These are phyloP conservation scores for Melanostoma mellinum DNA, from an alignment of 2,888 invertebrate species.

Conservation along the genomic window DNA sequence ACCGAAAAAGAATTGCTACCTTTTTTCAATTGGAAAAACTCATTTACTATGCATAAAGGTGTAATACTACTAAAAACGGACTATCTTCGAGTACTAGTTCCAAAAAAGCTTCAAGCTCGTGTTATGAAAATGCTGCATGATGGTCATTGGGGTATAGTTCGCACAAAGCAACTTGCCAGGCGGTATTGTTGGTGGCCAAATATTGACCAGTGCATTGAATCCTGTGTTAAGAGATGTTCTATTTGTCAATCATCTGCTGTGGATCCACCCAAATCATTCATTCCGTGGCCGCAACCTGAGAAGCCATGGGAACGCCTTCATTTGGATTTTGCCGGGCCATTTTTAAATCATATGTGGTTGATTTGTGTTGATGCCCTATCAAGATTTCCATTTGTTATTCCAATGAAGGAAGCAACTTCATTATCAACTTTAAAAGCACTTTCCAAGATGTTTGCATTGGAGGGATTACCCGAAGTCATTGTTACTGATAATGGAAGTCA, in stretches of 20 bases:
- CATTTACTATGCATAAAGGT: conserved; percentile 5
- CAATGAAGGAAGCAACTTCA: background rate
- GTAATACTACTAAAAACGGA: conserved; percentile 9
- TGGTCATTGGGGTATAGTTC: conserved; percentile 50
- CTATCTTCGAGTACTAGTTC: conserved; percentile 5
- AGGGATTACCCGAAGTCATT: conserved; percentile 67
- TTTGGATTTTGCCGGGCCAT: conserved; percentile 13
- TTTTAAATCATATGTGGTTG: no score
- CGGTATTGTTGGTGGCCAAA: conserved; percentile 47
- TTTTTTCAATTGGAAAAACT: background rate
- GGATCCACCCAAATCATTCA: background rate
- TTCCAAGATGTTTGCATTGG: conserved; percentile 70
- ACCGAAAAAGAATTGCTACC: conserved; percentile 8
- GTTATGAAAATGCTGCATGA: conserved; percentile 7
- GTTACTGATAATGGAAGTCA: conserved; percentile 73
- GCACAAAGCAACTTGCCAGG: conserved; percentile 52
- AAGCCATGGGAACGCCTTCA: conserved; percentile 12
- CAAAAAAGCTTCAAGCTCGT: conserved; percentile 10
- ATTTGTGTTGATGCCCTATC: no score
- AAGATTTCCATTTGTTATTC: no score
- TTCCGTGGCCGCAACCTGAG: background rate
- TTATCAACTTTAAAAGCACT: conserved; percentile 37
- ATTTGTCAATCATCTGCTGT: conserved; percentile 18
- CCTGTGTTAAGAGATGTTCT: conserved; percentile 6
- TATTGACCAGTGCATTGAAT: conserved; percentile 44